Base-by-base conservation (phyloP, 1,140 invertebrate genomes). In the Mycetomoellerius zeteki region DNA sequence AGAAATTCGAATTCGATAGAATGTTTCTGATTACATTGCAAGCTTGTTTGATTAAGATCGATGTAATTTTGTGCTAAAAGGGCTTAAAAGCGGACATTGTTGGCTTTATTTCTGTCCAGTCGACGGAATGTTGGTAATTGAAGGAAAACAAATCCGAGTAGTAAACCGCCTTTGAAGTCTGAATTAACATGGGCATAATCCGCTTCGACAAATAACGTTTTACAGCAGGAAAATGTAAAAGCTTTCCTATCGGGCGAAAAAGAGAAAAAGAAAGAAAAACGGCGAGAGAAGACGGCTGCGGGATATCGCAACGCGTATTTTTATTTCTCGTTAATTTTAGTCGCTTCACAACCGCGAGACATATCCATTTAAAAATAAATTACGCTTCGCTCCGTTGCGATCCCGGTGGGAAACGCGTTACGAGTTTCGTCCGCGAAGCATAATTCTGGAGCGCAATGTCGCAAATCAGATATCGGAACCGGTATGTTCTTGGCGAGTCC, bases 291-390 rank as follows among this genome's bases (percentile, higher is more conserved):
- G 65, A 73, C n/a, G 43, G 43, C 64, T 81, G 56, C 43, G 73
- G 24, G 58, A 50, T 52, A 50, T 37, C 69, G 69, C 24, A 24
- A 65, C 24, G 60, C n/a, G 69, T 84, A 73, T 84, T 84, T 84
- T 84, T 84, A 73, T 75, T 62, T 84, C 19, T 14, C 43, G 56
- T 84, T 84, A 84, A 84, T 84, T 84, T 84, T 84, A 84, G 71
- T 84, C 56, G 56, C 56, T 37, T 77, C 56, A 62, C 37, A 69
- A 47, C 60, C 16, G 16, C 62, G 54, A 60, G 37, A 73, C 67
- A 60, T 21, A 19, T 30, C 37, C 30, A 54, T 62, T 62, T 73
- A 84, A 84, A 84, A 84, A 73, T 82, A 84, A 60, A 73, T 84
- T 62, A 84, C 37, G 24, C 67, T 69, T 16, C 30, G 47, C 75